Percentiles rank a stretch among this genome's conserved stretches.
Evolutionary conservation across 2,113 vertebrate species (phyloP).

Genomic region (Origma solitaria): DNA sequence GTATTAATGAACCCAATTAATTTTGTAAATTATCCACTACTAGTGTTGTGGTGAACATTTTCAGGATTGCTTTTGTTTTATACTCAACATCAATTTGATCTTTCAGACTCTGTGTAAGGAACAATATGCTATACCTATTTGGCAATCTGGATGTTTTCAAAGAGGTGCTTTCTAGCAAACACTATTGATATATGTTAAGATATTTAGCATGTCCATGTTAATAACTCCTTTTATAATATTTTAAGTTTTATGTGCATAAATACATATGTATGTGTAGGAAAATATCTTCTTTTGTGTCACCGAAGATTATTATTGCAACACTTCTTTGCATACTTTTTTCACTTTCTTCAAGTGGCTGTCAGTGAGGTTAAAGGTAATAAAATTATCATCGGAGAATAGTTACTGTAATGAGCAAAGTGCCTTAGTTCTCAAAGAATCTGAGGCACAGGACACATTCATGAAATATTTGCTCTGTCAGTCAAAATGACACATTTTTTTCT

Average conservation of each 20-base stretch:
- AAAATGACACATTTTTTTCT: neutral
- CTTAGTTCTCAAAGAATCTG: neutral
- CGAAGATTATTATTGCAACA: neutral
- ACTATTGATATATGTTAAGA: neutral
- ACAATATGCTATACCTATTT: neutral
- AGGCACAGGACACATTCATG: neutral
- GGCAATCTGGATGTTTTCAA: neutral
- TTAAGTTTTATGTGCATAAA: neutral
- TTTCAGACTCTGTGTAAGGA: neutral
- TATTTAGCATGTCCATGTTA: neutral
- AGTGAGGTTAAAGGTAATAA: neutral
- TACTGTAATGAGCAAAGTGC: neutral
- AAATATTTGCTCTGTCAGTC: neutral
- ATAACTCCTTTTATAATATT: neutral
- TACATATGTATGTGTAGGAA: neutral
- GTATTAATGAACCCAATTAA: neutral
- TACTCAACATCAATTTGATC: neutral
- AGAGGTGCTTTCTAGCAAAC: neutral
- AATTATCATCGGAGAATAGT: slow-evolving; percentile 1
- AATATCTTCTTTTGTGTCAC: neutral
- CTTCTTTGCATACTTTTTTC: neutral
- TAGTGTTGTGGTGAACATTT: neutral
- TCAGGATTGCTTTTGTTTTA: neutral
- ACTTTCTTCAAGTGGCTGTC: neutral
- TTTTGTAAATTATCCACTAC: neutral